phyloP scores from a whole-genome alignment of 1,140 invertebrate genomes.

The Lepidurus packardi region DNA sequence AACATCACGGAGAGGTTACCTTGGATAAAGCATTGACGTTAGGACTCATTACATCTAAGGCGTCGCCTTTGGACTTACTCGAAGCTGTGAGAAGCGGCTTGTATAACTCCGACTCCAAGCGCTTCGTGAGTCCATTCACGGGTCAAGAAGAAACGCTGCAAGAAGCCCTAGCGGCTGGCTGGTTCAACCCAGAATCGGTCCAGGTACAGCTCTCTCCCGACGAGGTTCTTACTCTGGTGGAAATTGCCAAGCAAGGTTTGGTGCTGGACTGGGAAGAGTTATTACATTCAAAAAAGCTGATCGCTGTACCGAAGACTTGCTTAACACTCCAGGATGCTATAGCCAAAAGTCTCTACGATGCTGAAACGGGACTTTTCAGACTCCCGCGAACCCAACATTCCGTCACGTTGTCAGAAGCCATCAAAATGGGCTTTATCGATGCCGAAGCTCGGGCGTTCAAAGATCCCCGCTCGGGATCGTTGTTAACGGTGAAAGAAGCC shows the following conservation, averaged over 20 bases:
- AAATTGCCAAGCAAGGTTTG: conserved; percentile 59
- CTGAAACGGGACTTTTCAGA: conserved; percentile 61
- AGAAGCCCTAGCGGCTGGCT: conserved; percentile 62
- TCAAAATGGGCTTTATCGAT: conserved; percentile 67
- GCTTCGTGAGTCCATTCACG: conserved; percentile 70
- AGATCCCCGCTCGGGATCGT: conserved; percentile 67
- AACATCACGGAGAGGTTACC: conserved; percentile 63
- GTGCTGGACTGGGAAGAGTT: neutral
- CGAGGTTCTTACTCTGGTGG: conserved; percentile 59
- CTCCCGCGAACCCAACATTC: conserved; percentile 61
- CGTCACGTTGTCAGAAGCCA: conserved; percentile 72
- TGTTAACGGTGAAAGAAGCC: conserved; percentile 72
- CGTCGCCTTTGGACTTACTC: conserved; percentile 61
- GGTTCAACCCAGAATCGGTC: conserved; percentile 62
- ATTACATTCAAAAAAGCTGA: conserved; percentile 43
- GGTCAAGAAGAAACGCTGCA: conserved; percentile 65
- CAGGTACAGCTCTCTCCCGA: conserved; percentile 67
- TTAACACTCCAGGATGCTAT: conserved; percentile 74
- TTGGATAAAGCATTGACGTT: conserved; percentile 59
- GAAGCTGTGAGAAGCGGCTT: conserved; percentile 72
- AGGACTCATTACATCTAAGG: conserved; percentile 62
- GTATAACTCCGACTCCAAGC: conserved; percentile 66
- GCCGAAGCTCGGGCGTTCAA: conserved; percentile 70
- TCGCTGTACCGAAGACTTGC: conserved; percentile 68
- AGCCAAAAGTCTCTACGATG: conserved; percentile 72